These are phyloP conservation scores for Caenorhabditis macrosperma DNA, from an alignment of 2,888 invertebrate genomes.

Conservation along the genomic window DNA sequence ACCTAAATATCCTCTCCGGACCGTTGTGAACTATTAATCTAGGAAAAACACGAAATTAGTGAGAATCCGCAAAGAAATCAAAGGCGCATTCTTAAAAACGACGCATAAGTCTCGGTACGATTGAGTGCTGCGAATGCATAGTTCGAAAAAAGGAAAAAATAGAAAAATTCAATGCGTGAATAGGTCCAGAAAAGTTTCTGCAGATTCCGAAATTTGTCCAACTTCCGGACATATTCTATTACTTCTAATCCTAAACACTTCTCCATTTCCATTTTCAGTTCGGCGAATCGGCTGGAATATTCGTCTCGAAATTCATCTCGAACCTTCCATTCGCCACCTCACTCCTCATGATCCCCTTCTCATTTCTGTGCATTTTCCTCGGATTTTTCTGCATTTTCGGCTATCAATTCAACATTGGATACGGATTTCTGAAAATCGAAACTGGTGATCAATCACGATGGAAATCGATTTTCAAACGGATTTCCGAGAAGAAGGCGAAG, in stretches of 20 bases:
- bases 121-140: neutral
- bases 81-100: too few relatives aligned
- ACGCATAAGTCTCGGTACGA: too few relatives aligned
- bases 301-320: constrained; percentile 24
- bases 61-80: too few relatives aligned
- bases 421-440: constrained; percentile 49
- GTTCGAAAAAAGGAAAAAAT: neutral
- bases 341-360: constrained; percentile 38
- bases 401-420: constrained; percentile 50
- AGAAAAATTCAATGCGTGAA: neutral
- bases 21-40: too few relatives aligned
- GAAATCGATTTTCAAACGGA: constrained; percentile 17
- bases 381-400: constrained; percentile 52
- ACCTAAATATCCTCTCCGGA: too few relatives aligned
- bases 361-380: constrained; percentile 36
- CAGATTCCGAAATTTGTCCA: neutral
- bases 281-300: constrained; percentile 44
- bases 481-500: too few relatives aligned
- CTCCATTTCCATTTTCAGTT: constrained; percentile 24
- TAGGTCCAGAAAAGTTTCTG: too few relatives aligned
- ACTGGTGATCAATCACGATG: neutral
- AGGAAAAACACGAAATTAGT: too few relatives aligned
- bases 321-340: constrained; percentile 16
- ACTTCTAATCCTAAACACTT: too few relatives aligned
- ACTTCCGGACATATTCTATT: neutral